Evolutionary conservation across 2,113 vertebrate genomes (phyloP).

Genomic region (Erpornis zantholeuca): DNA sequence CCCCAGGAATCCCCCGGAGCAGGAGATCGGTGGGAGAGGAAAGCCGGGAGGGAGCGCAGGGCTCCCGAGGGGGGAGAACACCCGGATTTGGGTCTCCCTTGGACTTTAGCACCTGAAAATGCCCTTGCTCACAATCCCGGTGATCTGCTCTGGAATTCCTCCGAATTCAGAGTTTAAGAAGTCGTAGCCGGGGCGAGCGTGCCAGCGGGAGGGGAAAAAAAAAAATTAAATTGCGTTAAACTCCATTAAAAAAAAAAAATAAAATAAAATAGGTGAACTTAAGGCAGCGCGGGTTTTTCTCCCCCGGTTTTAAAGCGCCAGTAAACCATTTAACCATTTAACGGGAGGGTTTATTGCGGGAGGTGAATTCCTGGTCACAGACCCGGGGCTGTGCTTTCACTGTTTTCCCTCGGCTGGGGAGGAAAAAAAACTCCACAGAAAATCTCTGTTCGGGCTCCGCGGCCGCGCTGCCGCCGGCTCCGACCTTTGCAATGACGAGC

Average conservation of each 20-base stretch:
- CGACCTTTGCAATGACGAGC: fast-evolving
- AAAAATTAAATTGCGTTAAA: not conserved
- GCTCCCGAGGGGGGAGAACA: not conserved
- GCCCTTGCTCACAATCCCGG: not conserved
- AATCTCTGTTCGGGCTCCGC: not conserved
- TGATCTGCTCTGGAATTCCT: not conserved
- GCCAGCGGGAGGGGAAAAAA: not conserved
- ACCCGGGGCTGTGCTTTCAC: not conserved
- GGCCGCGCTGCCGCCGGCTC: not conserved
- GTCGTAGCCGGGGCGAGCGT: not conserved
- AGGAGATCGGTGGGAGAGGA: not conserved
- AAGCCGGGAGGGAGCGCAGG: not conserved
- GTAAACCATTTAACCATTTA: not conserved
- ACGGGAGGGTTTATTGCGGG: not conserved
- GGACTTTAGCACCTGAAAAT: not conserved
- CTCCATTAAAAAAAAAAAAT: not conserved
- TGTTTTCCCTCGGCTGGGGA: not conserved
- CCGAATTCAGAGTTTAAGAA: not conserved
- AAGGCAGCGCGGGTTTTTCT: not conserved
- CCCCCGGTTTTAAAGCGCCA: not conserved
- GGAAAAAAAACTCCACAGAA: not conserved
- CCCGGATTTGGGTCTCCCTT: not conserved
- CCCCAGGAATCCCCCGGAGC: not conserved
- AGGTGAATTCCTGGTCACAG: not conserved
- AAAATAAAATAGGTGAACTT: not conserved